A percentile compares a stretch with the other conserved stretches of the same genome.
phyloP scores from a whole-genome alignment of 2,797 vertebrate genomes.

The Periparus ater region DNA sequence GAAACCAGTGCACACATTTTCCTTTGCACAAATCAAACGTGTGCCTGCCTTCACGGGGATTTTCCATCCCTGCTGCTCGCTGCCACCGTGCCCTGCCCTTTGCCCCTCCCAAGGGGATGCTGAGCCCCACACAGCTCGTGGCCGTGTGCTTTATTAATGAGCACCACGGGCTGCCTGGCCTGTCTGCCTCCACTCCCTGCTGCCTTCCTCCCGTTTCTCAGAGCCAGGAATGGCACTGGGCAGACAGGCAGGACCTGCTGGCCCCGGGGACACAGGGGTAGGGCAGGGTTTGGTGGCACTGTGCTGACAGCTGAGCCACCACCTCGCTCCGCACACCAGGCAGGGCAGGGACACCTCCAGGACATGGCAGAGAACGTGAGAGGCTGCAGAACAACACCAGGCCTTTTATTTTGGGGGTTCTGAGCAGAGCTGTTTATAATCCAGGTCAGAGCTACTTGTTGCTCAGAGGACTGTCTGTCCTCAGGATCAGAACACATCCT shows the following conservation, averaged over 20 bases:
- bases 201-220: neutral
- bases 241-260: neutral
- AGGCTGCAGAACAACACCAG: neutral
- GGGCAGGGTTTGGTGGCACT: neutral
- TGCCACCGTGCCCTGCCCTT: neutral
- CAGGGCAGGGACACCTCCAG: neutral
- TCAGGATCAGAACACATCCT: neutral
- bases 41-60: neutral
- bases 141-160: neutral
- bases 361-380: neutral
- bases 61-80: neutral
- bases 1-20: slow-evolving; percentile 55
- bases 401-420: neutral
- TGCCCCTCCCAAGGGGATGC: neutral
- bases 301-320: neutral
- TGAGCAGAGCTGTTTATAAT: slow-evolving; percentile 5
- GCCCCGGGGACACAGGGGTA: neutral
- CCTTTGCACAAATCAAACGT: neutral
- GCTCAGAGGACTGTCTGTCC: neutral
- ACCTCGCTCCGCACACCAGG: rapidly evolving
- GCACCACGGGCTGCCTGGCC: neutral
- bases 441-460: neutral
- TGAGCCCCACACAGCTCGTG: rapidly evolving
- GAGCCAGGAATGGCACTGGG: neutral
- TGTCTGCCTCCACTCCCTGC: neutral